A percentile compares a stretch with the other conserved stretches of the same genome.
Evolutionary conservation across 2,113 vertebrate species (phyloP).

Genomic region (Cinclus mexicanus): DNA sequence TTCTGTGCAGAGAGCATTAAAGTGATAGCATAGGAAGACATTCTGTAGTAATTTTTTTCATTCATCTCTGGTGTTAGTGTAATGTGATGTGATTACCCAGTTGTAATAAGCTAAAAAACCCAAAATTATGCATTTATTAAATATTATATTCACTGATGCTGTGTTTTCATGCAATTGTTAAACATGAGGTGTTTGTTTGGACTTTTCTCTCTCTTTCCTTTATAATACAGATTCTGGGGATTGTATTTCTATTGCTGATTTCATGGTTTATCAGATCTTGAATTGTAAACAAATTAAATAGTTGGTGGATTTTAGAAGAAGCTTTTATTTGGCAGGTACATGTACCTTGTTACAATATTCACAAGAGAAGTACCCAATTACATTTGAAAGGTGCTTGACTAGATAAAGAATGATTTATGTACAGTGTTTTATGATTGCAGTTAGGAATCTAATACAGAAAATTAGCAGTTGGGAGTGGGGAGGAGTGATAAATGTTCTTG

Average conservation of each 20-base stretch:
- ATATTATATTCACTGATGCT: neutral
- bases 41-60: neutral
- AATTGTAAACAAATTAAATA: slow-evolving; percentile 16
- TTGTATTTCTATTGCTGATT: neutral
- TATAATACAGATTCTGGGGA: neutral
- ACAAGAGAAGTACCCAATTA: neutral
- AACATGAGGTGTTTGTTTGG: neutral
- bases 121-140: neutral
- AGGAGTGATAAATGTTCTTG: neutral
- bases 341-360: neutral
- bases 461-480: neutral
- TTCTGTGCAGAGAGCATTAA: neutral
- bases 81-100: neutral
- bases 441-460: neutral
- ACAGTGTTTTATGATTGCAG: neutral
- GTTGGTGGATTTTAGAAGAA: neutral
- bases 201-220: neutral
- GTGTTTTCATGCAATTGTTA: neutral
- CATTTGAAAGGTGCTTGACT: neutral
- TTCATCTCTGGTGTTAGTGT: neutral
- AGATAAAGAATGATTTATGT: slow-evolving; percentile 4
- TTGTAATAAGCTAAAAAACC: fast-evolving
- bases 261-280: slow-evolving; percentile 3
- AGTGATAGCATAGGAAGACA: slow-evolving; percentile 20
- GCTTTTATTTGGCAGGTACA: neutral